Conservation (phyloP, 2,113 vertebrate genomes). For the Petrocephalus zakoni region DNA sequence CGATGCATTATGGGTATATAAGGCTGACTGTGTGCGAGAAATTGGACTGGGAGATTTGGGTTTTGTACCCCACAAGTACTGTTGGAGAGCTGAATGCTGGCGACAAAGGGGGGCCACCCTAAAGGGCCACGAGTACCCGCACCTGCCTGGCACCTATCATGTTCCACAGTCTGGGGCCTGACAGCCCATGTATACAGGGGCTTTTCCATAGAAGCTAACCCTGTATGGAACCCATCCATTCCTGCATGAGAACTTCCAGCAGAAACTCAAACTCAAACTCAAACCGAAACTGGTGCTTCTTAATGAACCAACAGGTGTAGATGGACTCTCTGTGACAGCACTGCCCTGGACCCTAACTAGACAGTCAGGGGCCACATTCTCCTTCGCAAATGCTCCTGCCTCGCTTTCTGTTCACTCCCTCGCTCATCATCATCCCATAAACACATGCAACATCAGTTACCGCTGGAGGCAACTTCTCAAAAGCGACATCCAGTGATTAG, state of each 20-base stretch:
- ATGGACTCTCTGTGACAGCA: neutral
- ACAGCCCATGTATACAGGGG: neutral
- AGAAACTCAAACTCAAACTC: neutral
- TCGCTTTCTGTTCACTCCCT: neutral
- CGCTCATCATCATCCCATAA: neutral
- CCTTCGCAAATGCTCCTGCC: neutral
- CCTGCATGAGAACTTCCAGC: neutral
- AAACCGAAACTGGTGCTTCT: neutral
- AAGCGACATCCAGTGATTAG: slow-evolving; percentile 4
- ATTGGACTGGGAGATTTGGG: neutral
- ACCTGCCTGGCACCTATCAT: neutral
- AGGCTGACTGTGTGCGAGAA: too few species aligned
- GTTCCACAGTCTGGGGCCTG: neutral
- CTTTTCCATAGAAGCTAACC: neutral
- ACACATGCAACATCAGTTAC: neutral
- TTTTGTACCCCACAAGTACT: neutral
- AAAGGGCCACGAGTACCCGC: neutral
- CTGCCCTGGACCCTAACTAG: neutral
- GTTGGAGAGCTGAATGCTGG: neutral
- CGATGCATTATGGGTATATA: neutral
- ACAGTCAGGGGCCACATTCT: neutral
- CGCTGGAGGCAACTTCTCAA: neutral
- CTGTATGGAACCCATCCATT: neutral
- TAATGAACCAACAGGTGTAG: neutral
- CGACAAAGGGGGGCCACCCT: neutral